phyloP scores from a whole-genome alignment of 2,888 invertebrate genomes.

The Caenorhabditis drosophilae region DNA sequence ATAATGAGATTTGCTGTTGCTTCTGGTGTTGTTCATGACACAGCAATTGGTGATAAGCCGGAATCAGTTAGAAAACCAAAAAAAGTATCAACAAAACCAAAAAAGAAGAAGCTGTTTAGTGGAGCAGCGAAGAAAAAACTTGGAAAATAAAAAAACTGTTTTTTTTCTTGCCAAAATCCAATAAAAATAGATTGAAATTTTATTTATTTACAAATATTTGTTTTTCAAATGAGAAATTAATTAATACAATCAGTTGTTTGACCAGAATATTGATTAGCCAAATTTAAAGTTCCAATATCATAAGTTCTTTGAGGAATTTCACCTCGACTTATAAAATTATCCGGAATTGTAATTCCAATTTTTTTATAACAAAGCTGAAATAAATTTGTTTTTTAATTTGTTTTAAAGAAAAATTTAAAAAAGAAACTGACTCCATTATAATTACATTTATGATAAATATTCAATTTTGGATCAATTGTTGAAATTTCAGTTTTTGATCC shows the following conservation, averaged over 20 bases:
- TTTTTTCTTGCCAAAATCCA: neutral
- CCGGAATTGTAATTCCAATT: constrained; percentile 55
- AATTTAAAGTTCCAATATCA: constrained; percentile 51
- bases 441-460: constrained; percentile 56
- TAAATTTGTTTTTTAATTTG: too few species aligned
- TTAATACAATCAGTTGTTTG: constrained; percentile 55
- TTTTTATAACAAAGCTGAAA: constrained; percentile 55
- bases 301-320: constrained; percentile 43
- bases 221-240: constrained; percentile 11
- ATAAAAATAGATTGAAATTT: neutral
- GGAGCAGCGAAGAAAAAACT: neutral
- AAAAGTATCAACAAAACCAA: neutral
- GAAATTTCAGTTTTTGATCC: constrained; percentile 50
- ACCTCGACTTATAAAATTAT: constrained; percentile 46
- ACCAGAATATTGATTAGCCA: constrained; percentile 53
- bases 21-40: constrained; percentile 29
- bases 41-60: constrained; percentile 8
- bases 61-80: neutral
- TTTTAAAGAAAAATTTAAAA: too few species aligned
- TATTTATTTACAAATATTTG: neutral
- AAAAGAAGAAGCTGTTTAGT: neutral
- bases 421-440: too few species aligned
- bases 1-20: constrained; percentile 28
- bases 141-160: neutral
- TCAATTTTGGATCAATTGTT: constrained; percentile 50